Evolutionary conservation across 2,888 invertebrate genomes (phyloP), one percentile per base, ranked within the genome.

Genomic region (Molorchus minor): DNA sequence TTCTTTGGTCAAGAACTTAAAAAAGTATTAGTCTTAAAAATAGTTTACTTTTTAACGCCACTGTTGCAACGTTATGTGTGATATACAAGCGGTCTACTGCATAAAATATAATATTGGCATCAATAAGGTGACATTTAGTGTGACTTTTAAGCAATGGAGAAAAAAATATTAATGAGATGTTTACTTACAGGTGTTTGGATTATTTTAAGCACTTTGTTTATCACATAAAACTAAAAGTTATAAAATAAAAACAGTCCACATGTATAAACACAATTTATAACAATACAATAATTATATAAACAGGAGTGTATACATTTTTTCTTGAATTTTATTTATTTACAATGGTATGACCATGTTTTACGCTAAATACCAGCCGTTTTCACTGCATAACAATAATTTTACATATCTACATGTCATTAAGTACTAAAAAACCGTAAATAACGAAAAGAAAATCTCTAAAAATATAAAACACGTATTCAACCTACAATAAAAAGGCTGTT

Each of bases 281-380:
- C 77, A 77, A 77, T 76, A 76, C 71, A 75, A 64, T 66, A 59
- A 62, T 54, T 70, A 65, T 73, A 74, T 77, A 75, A 77, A 77
- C 76, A 76, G 75, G 75, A 76, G 74, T 77, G 77, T 76, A 75
- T 75, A 76, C 73, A 75, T 74, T 73, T n/a, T n/a, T 64, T 64
- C 40, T 62, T 72, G 71, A 71, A 70, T 64, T 73, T 76, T 72
- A 71, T 68, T 71, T 77, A 77, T 78, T 56, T 72, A 72, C 72
- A 72, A 69, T 61, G 67, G 67, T 68, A 62, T 65, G 68, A 69
- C 64, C 55, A 63, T 52, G 47, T 61, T 71, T 69, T 55, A 64
- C 67, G 45, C 67, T 68, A 64, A 66, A 71, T 70, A 67, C 63
- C 70, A 70, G 71, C 69, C 68, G 52, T 57, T 69, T 71, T 68